phyloP scores from a whole-genome alignment of 2,888 invertebrate genomes.

The Isoperla grammatica region DNA sequence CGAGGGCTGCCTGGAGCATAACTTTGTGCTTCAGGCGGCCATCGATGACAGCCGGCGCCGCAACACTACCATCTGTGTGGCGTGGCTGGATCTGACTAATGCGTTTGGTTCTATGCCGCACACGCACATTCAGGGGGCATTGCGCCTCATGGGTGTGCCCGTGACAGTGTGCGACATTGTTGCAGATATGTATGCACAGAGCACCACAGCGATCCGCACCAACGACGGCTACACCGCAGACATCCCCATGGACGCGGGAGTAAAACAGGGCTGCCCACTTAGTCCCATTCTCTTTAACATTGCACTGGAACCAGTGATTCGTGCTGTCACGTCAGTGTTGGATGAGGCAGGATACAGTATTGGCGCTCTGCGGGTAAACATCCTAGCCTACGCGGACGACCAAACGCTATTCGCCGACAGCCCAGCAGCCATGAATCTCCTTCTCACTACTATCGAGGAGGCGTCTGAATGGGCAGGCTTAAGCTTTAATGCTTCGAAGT shows the following conservation, averaged over 20 bases:
- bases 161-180: too few species aligned
- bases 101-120: too few species aligned
- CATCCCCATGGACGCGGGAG: slow-evolving; percentile 7
- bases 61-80: too few species aligned
- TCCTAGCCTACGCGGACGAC: slow-evolving; percentile 35
- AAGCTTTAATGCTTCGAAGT: slow-evolving; percentile 37
- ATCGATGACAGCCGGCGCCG: too few species aligned
- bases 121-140: too few species aligned
- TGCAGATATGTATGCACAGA: background rate
- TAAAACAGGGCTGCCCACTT: slow-evolving; percentile 38
- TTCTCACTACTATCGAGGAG: slow-evolving; percentile 11
- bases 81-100: too few species aligned
- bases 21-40: too few species aligned
- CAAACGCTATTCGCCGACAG: slow-evolving; percentile 25
- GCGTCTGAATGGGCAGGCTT: slow-evolving; percentile 32
- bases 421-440: slow-evolving; percentile 22
- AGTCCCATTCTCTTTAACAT: slow-evolving; percentile 40
- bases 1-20: too few species aligned
- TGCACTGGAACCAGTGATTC: slow-evolving; percentile 34
- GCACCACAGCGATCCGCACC: background rate
- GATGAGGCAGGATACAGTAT: slow-evolving; percentile 1
- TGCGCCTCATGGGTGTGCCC: too few species aligned
- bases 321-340: background rate
- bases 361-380: slow-evolving; percentile 13
- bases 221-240: slow-evolving; percentile 1